Base-by-base conservation (phyloP, 2,888 invertebrate species). In the Stratiomys singularior region DNA sequence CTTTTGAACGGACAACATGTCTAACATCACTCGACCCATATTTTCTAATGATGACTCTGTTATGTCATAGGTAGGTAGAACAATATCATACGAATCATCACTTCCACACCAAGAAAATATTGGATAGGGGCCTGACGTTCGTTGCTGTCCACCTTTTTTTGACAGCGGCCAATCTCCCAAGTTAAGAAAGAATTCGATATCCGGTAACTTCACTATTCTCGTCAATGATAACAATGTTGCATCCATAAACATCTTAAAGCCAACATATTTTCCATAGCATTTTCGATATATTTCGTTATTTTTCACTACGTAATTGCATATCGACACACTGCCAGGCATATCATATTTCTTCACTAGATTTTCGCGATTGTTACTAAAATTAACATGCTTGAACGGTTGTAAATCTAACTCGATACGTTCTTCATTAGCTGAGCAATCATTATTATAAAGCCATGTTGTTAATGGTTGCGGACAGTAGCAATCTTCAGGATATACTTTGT, bases 31-130 rank as follows among this genome's bases (percentile, higher is more conserved):
- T 82, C 97, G 92, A 83, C 96, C 96, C 96, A 98, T 96, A 88
- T 94, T 95, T 88, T 98, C 96, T 80, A 98, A 86, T 0, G 96
- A 92, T 15, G 98, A 93, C 88, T 97, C 95, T 0, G 96, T 97
- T 66, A 98, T 89, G 85, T 98, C 98, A 87, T 98, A 98, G 0
- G 98, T 98, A 7, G 98, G 98, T 90, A 98, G 89, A 30, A 97
- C 91, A 85, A 98, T 97, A 86, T 99, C 98, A 82, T 90, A 88
- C 4, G 94, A 92, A 78, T 94, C 92, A 78, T 91, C 89, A 80
- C 96, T 97, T 0, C 97, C 97, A 87, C 98, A 98, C 98, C 98
- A 99, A 18, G 98, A 98, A 85, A 98, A 94, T 79, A 99, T 91
- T 1, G 98, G 97, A 80, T 92, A 90, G 13, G 90, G 89, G 15